Conservation (phyloP, 2,797 vertebrate genomes). For the Sebastes flavidus region DNA sequence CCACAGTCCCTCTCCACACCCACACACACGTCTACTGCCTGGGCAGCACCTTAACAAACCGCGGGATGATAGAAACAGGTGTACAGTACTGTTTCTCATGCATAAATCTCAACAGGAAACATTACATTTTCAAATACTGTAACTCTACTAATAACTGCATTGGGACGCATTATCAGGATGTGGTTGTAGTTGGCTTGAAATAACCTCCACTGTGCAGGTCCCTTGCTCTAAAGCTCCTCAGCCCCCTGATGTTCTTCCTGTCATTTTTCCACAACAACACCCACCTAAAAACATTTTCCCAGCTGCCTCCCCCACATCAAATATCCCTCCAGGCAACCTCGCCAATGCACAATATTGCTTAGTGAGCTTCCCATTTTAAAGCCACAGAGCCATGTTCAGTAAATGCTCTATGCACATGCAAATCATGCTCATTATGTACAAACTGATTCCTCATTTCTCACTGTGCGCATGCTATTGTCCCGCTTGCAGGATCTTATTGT, state of each 20-base stretch:
- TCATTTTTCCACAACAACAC: slow-evolving; percentile 63
- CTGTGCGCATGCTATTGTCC: slow-evolving; percentile 20
- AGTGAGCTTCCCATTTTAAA: slow-evolving; percentile 42
- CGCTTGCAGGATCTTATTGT: slow-evolving; percentile 10
- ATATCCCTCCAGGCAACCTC: slow-evolving; percentile 55
- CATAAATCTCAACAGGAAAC: slow-evolving; percentile 46
- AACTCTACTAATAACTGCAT: slow-evolving; percentile 34
- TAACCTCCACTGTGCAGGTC: slow-evolving; percentile 17
- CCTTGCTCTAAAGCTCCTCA: slow-evolving; percentile 40
- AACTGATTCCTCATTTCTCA: slow-evolving; percentile 21
- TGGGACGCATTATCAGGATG: slow-evolving; percentile 54
- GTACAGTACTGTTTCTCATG: slow-evolving; percentile 7
- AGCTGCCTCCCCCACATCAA: slow-evolving; percentile 53
- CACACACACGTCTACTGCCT: slow-evolving; percentile 2
- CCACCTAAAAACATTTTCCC: slow-evolving; percentile 63
- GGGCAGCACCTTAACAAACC: slow-evolving; percentile 8
- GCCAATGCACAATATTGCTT: slow-evolving; percentile 37
- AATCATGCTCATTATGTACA: slow-evolving; percentile 52
- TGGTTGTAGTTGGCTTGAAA: slow-evolving; percentile 61
- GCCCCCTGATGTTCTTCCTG: slow-evolving; percentile 65
- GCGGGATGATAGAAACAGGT: slow-evolving; percentile 45
- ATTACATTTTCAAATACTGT: slow-evolving; percentile 13
- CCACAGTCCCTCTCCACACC: slow-evolving; percentile 14
- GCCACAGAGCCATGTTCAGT: slow-evolving; percentile 24
- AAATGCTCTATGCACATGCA: slow-evolving; percentile 51